Evolutionary conservation across 2,888 invertebrate species (phyloP).

Genomic region (Aphrophora alni): DNA sequence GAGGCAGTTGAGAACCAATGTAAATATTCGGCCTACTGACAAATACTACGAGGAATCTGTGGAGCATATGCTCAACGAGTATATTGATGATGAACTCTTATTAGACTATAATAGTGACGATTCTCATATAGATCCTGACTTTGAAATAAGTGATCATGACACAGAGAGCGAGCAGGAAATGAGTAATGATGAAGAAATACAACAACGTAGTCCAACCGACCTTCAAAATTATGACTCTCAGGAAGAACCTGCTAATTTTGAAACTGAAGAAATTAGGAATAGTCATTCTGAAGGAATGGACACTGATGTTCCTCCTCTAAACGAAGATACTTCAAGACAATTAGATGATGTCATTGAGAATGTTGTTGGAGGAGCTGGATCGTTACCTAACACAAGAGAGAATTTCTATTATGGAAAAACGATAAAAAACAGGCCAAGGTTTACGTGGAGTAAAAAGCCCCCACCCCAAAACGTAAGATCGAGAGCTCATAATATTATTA

Average conservation of each 20-base stretch:
- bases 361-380: background rate
- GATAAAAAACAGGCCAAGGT: constrained; percentile 4
- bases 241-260: background rate
- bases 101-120: constrained; percentile 15
- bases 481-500: constrained; percentile 9
- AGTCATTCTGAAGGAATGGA: too few relatives aligned
- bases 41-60: too few relatives aligned
- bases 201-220: too few relatives aligned
- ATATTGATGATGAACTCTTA: background rate
- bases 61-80: background rate
- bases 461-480: constrained; percentile 7
- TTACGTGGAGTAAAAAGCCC: background rate
- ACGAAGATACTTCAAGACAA: too few relatives aligned
- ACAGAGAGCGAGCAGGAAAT: constrained; percentile 14
- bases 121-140: constrained; percentile 4
- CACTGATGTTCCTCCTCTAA: too few relatives aligned
- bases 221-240: too few relatives aligned
- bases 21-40: too few relatives aligned
- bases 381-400: too few relatives aligned
- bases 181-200: background rate
- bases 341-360: background rate
- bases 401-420: constrained; percentile 2
- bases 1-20: too few relatives aligned
- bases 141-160: constrained; percentile 14
- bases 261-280: too few relatives aligned